These are phyloP conservation scores for Cerastoderma edule DNA, from an alignment of 2,888 invertebrate species.

Conservation along the genomic window DNA sequence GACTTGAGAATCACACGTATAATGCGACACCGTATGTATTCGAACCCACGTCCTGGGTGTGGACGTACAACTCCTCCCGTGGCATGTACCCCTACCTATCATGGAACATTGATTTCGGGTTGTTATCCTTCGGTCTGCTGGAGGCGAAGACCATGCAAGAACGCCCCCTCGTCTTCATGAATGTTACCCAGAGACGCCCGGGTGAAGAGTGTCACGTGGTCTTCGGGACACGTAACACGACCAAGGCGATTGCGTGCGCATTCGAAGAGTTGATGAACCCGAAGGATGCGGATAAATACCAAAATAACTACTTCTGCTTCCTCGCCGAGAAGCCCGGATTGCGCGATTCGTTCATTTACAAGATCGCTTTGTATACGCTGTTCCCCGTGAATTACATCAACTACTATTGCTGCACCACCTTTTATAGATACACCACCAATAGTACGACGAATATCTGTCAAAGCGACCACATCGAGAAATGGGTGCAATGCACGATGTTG, in stretches of 20 bases:
- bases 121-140: conserved; percentile 45
- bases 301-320: conserved; percentile 42
- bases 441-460: not conserved
- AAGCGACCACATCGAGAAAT: conserved; percentile 26
- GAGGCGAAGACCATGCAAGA: conserved; percentile 36
- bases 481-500: conserved; percentile 33
- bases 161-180: conserved; percentile 13
- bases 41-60: conserved; percentile 40
- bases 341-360: conserved; percentile 25
- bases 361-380: conserved; percentile 31
- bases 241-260: conserved; percentile 24
- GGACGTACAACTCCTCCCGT: conserved; percentile 38
- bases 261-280: not conserved
- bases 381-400: conserved; percentile 34
- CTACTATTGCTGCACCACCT: conserved; percentile 39
- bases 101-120: conserved; percentile 41
- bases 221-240: conserved; percentile 36
- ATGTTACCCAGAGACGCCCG: not conserved
- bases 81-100: conserved; percentile 40
- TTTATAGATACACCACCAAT: conserved; percentile 27
- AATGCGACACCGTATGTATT: conserved; percentile 28
- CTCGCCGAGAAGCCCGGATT: conserved; percentile 29
- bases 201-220: conserved; percentile 14
- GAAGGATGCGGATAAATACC: conserved; percentile 18
- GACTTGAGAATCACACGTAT: not conserved